These are phyloP conservation scores for Glareola pratincola DNA, from an alignment of 2,113 vertebrate genomes.

Conservation along the genomic window DNA sequence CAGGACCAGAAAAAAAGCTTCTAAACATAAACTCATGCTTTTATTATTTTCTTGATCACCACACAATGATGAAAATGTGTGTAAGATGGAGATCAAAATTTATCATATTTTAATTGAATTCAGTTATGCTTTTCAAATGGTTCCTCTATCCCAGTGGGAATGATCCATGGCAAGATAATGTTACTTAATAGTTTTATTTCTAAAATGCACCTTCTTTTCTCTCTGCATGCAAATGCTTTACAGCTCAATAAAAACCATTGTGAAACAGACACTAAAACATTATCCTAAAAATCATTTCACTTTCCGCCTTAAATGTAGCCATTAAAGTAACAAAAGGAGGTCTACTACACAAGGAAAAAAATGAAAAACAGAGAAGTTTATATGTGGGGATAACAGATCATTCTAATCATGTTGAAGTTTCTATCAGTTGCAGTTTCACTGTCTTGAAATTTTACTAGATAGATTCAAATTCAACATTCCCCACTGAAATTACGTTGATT, in stretches of 20 bases:
- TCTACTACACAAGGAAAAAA: neutral
- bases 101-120: conserved; percentile 42
- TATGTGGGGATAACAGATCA: neutral
- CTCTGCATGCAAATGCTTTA: conserved; percentile 33
- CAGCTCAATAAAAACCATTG: conserved; percentile 58
- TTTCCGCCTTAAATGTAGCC: conserved; percentile 24
- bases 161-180: conserved; percentile 51
- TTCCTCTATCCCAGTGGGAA: conserved; percentile 34
- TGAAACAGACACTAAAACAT: conserved; percentile 43
- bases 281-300: conserved; percentile 43
- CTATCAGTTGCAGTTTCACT: neutral
- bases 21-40: neutral
- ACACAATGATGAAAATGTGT: neutral
- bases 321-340: conserved; percentile 38
- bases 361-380: neutral
- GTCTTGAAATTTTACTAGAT: neutral
- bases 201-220: conserved; percentile 45
- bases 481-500: neutral
- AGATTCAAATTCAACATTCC: neutral
- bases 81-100: conserved; percentile 1
- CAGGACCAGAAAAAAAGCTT: neutral
- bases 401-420: neutral
- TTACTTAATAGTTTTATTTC: conserved; percentile 63
- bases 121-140: conserved; percentile 33
- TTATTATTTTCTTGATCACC: conserved; percentile 12